phyloP scores from a whole-genome alignment of 2,888 invertebrate species.

The Lacanobia wlatinum region DNA sequence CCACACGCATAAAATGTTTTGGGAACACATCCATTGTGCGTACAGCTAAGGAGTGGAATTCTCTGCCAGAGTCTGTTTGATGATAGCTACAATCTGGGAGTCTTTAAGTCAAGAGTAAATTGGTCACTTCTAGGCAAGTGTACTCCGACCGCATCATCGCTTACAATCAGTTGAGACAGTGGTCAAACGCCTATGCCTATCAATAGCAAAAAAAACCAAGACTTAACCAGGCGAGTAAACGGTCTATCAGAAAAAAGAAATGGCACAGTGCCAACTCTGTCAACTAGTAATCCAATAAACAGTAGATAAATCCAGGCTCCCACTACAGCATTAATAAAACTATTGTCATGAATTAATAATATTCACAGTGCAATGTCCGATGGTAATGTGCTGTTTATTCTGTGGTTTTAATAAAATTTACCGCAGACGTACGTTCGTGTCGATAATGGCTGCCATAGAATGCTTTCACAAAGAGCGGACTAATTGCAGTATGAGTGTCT shows the following conservation, averaged over 20 bases:
- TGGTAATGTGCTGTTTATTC: constrained; percentile 45
- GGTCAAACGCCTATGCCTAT: too few relatives aligned
- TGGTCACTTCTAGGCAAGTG: too few relatives aligned
- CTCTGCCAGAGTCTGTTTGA: too few relatives aligned
- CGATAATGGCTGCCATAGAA: constrained; percentile 61
- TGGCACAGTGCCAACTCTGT: constrained; percentile 30
- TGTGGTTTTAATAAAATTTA: constrained; percentile 62
- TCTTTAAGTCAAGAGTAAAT: too few relatives aligned
- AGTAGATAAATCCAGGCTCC: constrained; percentile 11
- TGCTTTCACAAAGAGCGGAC: constrained; percentile 41
- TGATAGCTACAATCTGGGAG: too few relatives aligned
- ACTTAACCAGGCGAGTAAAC: constrained; percentile 2
- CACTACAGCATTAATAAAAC: constrained; percentile 15
- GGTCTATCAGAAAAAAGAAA: neutral
- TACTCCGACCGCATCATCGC: too few relatives aligned
- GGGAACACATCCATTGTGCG: too few relatives aligned
- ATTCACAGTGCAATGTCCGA: constrained; percentile 58
- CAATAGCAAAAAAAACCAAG: too few relatives aligned
- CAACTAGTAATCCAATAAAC: constrained; percentile 19
- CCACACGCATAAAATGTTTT: too few relatives aligned
- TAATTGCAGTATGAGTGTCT: constrained; percentile 52
- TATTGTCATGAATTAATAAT: constrained; percentile 32
- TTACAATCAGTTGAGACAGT: too few relatives aligned
- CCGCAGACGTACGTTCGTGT: constrained; percentile 59
- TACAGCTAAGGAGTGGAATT: too few relatives aligned